phyloP scores from a whole-genome alignment of 2,797 vertebrate genomes.

The Lophius americanus region DNA sequence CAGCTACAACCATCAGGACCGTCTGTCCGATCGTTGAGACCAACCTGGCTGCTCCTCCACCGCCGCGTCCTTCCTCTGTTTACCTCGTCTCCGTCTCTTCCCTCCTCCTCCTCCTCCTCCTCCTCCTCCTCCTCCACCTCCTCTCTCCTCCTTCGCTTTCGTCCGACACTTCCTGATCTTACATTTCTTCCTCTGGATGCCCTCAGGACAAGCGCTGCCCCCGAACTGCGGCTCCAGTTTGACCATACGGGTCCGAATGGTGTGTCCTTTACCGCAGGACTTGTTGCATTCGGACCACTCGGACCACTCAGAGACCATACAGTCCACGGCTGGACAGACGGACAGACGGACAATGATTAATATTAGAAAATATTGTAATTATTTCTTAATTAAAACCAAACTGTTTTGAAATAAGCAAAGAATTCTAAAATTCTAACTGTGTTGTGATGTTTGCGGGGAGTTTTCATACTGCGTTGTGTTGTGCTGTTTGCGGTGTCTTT shows the following conservation, averaged over 20 bases:
- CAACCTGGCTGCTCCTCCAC: conserved; percentile 87
- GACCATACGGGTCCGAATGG: conserved; percentile 94
- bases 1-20: background rate
- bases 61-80: conserved; percentile 78
- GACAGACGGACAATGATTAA: background rate
- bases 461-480: no score
- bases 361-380: background rate
- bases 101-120: conserved; percentile 81
- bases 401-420: no score
- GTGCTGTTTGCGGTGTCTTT: no score
- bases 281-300: conserved; percentile 98
- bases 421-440: no score
- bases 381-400: no score
- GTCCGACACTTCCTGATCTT: conserved; percentile 90
- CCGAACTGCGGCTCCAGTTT: conserved; percentile 94
- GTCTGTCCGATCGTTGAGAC: background rate
- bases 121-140: conserved; percentile 84
- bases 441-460: no score
- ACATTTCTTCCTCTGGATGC: conserved; percentile 93
- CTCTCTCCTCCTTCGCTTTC: conserved; percentile 82
- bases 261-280: conserved; percentile 95
- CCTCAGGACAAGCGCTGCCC: conserved; percentile 90
- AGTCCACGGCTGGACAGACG: conserved; percentile 85
- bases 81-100: conserved; percentile 83
- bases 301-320: conserved; percentile 95